These are phyloP conservation scores for Anguilla anguilla DNA, from an alignment of 2,797 vertebrate genomes.

Conservation along the genomic window DNA sequence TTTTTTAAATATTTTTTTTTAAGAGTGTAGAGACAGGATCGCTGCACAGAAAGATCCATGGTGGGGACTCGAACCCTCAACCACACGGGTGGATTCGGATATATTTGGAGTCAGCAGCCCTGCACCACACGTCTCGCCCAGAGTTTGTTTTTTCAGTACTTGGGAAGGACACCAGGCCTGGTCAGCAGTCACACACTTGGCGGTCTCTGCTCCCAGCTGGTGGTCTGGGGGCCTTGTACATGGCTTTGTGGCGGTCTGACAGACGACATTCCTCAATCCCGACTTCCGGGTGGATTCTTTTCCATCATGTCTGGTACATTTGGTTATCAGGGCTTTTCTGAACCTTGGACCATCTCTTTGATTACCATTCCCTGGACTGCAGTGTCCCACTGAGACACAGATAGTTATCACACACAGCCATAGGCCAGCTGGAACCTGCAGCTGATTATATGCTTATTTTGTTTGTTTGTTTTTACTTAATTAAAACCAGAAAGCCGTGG, in stretches of 20 bases:
- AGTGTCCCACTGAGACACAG: conserved; percentile 52
- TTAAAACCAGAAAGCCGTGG: conserved; percentile 61
- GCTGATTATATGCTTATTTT: conserved; percentile 67
- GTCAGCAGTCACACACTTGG: conserved; percentile 42
- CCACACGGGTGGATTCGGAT: not conserved
- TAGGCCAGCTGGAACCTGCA: conserved; percentile 63
- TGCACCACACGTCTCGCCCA: not conserved
- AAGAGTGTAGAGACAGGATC: not conserved
- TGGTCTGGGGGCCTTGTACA: not conserved
- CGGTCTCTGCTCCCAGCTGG: conserved; percentile 45
- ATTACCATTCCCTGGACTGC: conserved; percentile 66
- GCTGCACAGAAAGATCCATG: not conserved
- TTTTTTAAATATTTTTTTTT: not conserved
- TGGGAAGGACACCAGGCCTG: conserved; percentile 28
- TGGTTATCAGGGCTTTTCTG: conserved; percentile 63
- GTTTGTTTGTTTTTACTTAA: conserved; percentile 70
- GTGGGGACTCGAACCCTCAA: not conserved
- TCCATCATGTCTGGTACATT: conserved; percentile 63
- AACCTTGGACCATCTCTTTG: conserved; percentile 31
- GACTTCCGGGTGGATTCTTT: conserved; percentile 70
- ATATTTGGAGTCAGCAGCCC: not conserved
- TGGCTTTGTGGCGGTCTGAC: conserved; percentile 50
- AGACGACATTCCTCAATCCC: conserved; percentile 67
- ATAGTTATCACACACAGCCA: conserved; percentile 58
- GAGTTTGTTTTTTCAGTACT: not conserved